Base-by-base conservation (phyloP, 53 echinoderm and acorn worm species). In the Echinarachnius parma region DNA sequence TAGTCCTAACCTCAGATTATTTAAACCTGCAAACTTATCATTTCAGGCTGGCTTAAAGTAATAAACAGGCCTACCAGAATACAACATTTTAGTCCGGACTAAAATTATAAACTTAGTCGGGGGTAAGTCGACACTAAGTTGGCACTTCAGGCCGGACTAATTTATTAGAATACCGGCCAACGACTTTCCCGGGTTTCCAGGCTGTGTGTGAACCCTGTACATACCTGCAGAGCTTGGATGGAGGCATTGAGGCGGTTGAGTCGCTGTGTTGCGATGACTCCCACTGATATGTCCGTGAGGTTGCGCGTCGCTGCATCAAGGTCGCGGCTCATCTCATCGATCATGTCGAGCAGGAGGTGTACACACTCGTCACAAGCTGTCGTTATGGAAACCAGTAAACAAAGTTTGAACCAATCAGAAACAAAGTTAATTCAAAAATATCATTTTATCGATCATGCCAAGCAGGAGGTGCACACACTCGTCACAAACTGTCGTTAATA, bases 331-430 rank as follows among this genome's bases (percentile, higher is more conserved):
- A 96, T 81, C 4, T 61, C 66, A 15, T 87, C 81, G 31, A 91
- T 32, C 16, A 42, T 76, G 48, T 96, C 96, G 46, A 96, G 66
- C 0, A 96, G 80, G 3, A 81, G 75, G 57, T 87, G 62, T 1
- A 91, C 85, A 50, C 96, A 96, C 66, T 85, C 87, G 66, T 96
- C 96, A 60, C 96, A 96, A 19, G 87, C 93, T 93, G 72, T 18
- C 3, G 53, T 22, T 39, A 62, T 46, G 36, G 72, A 61, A 32
- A 72, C 28, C n/a, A n/a, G n/a, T n/a, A n/a, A n/a, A n/a, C n/a
- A n/a, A n/a, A n/a, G n/a, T n/a, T n/a, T n/a, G n/a, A n/a, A n/a
- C n/a, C n/a, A n/a, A n/a, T n/a, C n/a, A n/a, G n/a, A n/a, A n/a
- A n/a, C n/a, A n/a, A n/a, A n/a, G n/a, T n/a, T n/a, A n/a, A n/a